Percentiles rank a stretch among this genome's conserved stretches.
These are phyloP conservation scores for Acromyrmex heyeri DNA, from an alignment of 1,140 invertebrate genomes.

Conservation along the genomic window DNA sequence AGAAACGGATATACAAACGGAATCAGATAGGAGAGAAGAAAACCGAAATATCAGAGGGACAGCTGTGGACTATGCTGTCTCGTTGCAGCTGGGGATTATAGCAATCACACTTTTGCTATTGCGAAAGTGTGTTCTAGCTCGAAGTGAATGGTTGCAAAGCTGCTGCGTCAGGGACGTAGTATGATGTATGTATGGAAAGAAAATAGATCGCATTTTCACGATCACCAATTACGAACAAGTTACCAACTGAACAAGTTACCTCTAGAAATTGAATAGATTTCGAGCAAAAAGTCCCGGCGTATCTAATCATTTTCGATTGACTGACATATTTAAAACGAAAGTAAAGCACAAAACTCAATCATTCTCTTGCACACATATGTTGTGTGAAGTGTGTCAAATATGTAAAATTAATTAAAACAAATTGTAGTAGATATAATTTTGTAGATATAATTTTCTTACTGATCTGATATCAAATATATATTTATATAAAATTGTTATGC, in stretches of 20 bases:
- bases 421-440: too few relatives aligned
- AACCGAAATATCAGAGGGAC: constrained; percentile 59
- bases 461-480: too few relatives aligned
- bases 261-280: not conserved
- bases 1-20: constrained; percentile 55
- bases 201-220: constrained; percentile 26
- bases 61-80: constrained; percentile 18
- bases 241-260: not conserved
- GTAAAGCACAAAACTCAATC: not conserved
- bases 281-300: not conserved
- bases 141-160: constrained; percentile 50
- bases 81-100: constrained; percentile 21
- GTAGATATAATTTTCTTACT: too few relatives aligned
- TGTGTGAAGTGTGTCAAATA: too few relatives aligned
- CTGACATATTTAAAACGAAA: not conserved
- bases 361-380: not conserved
- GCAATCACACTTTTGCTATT: constrained; percentile 48
- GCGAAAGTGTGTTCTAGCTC: constrained; percentile 44
- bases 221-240: not conserved
- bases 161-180: constrained; percentile 29
- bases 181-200: not conserved
- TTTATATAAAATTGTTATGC: too few relatives aligned
- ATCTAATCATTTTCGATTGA: constrained; percentile 3
- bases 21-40: constrained; percentile 32
- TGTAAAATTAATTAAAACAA: too few relatives aligned